A percentile compares a stretch with the other conserved stretches of the same genome.
phyloP scores from a whole-genome alignment of 2,888 invertebrate species.

The Branchipolynoe longqiensis region DNA sequence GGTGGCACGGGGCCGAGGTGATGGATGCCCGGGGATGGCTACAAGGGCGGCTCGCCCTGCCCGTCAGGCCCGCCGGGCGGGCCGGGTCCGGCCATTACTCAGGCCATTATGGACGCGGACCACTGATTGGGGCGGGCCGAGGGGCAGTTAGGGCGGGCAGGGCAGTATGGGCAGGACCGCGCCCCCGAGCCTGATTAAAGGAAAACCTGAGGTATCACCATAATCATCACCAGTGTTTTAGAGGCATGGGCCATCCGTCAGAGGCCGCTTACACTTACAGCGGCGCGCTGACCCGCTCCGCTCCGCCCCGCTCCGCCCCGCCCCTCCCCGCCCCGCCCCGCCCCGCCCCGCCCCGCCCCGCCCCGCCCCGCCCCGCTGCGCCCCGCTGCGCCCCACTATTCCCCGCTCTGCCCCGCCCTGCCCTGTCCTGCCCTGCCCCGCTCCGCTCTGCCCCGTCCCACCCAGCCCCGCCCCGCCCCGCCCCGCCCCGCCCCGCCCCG shows the following conservation, averaged over 20 bases:
- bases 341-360: neutral
- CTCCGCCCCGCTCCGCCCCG: neutral
- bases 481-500: too few species aligned
- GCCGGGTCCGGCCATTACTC: constrained; percentile 14
- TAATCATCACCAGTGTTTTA: constrained; percentile 51
- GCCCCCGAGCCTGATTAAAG: constrained; percentile 32
- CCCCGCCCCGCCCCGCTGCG: too few species aligned
- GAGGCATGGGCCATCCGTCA: constrained; percentile 5
- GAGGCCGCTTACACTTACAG: neutral
- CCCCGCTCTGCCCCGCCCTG: neutral
- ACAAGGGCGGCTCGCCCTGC: neutral
- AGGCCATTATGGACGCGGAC: constrained; percentile 34
- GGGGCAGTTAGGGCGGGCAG: constrained; percentile 53
- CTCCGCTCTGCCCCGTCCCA: neutral
- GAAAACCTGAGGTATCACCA: constrained; percentile 45
- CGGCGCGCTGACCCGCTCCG: neutral
- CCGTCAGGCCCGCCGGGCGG: neutral
- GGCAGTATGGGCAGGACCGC: too few species aligned
- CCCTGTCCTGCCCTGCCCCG: neutral
- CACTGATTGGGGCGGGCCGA: constrained; percentile 24
- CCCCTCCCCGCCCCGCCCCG: neutral
- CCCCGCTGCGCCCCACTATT: too few species aligned
- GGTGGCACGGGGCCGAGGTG: neutral
- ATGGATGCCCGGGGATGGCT: neutral
- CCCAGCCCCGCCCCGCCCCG: too few species aligned